Conservation (phyloP, 2,888 invertebrate species). For the Uloborus plumipes region DNA sequence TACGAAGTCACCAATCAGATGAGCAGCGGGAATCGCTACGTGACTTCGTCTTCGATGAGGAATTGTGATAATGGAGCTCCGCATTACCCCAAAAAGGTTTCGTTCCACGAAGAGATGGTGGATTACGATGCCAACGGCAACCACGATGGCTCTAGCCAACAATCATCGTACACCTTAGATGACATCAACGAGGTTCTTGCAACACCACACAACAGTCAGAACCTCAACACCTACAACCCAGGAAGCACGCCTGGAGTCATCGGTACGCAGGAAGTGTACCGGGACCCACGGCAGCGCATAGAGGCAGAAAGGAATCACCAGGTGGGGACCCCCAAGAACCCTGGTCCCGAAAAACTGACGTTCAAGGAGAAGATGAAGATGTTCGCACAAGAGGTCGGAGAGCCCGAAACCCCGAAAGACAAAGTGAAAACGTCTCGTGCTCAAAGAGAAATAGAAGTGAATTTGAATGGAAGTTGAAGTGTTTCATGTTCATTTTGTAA, state of each 20-base stretch:
- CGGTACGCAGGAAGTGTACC: constrained; percentile 97
- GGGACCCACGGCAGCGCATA: constrained; percentile 91
- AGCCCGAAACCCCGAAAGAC: constrained; percentile 91
- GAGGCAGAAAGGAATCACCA: constrained; percentile 84
- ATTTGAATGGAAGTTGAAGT: constrained; percentile 63
- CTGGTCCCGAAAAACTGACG: constrained; percentile 89
- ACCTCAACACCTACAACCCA: constrained; percentile 67
- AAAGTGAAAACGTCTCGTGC: constrained; percentile 96
- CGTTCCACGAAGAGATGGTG: constrained; percentile 70
- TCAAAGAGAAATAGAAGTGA: constrained; percentile 90
- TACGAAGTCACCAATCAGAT: constrained; percentile 85
- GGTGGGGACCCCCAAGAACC: constrained; percentile 63
- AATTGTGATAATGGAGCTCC: constrained; percentile 48
- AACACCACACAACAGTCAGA: constrained; percentile 62
- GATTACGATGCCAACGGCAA: constrained; percentile 67
- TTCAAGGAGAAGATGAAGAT: constrained; percentile 99
- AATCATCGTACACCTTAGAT: constrained; percentile 70
- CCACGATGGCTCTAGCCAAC: constrained; percentile 72
- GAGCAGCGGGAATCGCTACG: constrained; percentile 56
- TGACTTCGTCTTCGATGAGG: constrained; percentile 42
- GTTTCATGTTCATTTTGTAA: constrained; percentile 15
- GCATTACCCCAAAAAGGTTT: constrained; percentile 70
- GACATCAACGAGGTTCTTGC: constrained; percentile 68
- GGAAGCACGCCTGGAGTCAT: constrained; percentile 93
- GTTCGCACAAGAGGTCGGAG: constrained; percentile 97